Base-by-base conservation (phyloP, 1,140 invertebrate genomes). In the Ruditapes philippinarum region DNA sequence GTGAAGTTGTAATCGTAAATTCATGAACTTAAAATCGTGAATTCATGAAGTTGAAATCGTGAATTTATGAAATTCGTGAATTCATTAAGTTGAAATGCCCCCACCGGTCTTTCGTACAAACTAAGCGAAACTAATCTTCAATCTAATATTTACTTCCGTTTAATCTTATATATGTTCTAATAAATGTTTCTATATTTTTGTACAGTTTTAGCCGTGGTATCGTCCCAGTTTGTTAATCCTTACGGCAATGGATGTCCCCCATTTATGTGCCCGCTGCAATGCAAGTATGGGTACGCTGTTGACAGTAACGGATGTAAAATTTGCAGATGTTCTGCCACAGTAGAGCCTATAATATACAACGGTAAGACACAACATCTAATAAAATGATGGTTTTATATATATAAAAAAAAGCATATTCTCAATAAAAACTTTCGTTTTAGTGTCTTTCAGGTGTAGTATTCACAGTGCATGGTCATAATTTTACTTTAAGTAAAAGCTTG, bases 191-290 rank as follows among this genome's bases (percentile, higher is more conserved):
- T 45, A 7, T 45, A 7, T 45, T 5, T 5, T 76, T 4, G 57
- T 80, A 33, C 51, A 81, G 79, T 2, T 81, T 25, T 81, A 17
- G n/a, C n/a, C n/a, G 28, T 2, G 4, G 79, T 65, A 7, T 81
- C 36, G 4, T 9, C 54, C 2, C 79, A 81, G 57, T 62, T 65
- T 33, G 22, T 65, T 28, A 5, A 62, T 19, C 79, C 54, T 40
- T 28, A 45, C 36, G 33, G 78, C 7, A 2, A 28, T n/a, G n/a
- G 36, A 45, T 62, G 60, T 65, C 38, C 31, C 12, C 36, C n/a
- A 14, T 81, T 81, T 33, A 42, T 42, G 54, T 81, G 79, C 33
- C 79, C 79, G 7, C 40, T 81, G 2, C 79, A 65, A 22, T 81
- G 79, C 45, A 4, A 25, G 5, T 12, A 81, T 81, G 57, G 79